Conservation (phyloP, 2,888 invertebrate species). For the Phania funesta region DNA sequence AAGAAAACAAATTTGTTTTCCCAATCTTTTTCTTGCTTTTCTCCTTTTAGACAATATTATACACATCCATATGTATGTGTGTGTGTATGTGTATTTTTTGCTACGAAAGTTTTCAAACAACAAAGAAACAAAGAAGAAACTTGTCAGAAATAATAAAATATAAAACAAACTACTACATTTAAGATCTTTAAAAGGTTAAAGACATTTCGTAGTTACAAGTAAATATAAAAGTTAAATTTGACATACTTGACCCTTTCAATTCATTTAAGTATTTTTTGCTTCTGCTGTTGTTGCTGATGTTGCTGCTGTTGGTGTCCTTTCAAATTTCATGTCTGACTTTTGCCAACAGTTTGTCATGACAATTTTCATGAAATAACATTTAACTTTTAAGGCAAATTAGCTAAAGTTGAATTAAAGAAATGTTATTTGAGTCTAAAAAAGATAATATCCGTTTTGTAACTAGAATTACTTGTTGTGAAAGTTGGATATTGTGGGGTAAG, state of each 20-base stretch:
- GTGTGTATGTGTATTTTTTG: constrained; percentile 27
- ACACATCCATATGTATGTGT: too few relatives aligned
- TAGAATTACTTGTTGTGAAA: too few relatives aligned
- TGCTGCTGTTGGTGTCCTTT: constrained; percentile 32
- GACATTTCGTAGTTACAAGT: constrained; percentile 57
- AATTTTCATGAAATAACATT: constrained; percentile 27
- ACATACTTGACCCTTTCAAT: constrained; percentile 63
- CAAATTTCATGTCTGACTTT: constrained; percentile 12
- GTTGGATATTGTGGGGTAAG: too few relatives aligned
- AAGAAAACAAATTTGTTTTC: constrained; percentile 40
- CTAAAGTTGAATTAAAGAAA: too few relatives aligned
- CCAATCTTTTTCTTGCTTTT: constrained; percentile 11
- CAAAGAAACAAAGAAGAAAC: background rate
- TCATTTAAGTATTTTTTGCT: constrained; percentile 12
- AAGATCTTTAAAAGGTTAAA: constrained; percentile 63
- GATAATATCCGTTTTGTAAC: too few relatives aligned
- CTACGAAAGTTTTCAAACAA: background rate
- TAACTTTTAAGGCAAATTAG: background rate
- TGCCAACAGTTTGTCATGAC: constrained; percentile 40
- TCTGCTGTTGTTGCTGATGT: background rate
- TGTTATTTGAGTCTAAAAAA: too few relatives aligned
- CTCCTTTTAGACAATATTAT: background rate
- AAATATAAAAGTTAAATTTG: constrained; percentile 57
- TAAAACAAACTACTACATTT: constrained; percentile 21
- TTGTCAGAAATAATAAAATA: background rate